Evolutionary conservation across 2,888 invertebrate genomes (phyloP), one percentile per base, ranked within the genome.

Genomic region (Cephalotes varians): DNA sequence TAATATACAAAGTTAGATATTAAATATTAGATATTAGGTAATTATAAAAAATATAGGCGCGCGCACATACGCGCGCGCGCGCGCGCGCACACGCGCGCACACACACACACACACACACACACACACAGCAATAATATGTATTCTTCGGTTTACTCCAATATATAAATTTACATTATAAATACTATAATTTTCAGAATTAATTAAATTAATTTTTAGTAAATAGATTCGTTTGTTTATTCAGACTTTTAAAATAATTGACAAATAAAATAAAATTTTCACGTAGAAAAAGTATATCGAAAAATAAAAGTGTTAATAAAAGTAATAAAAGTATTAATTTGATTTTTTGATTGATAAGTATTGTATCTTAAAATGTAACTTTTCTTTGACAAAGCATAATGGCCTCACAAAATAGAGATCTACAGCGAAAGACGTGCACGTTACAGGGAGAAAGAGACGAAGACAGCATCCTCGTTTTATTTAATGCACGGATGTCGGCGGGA

Each of bases 401-500:
- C 18, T 69, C 44, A 34, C 44, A 18, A 71, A 69, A 47, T 69
- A 69, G 12, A 21, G 18, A 6, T 10, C 12, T 4, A 56, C 12
- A 51, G 1, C 31, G 21, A 67, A 44, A 40, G 69, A 56, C 15
- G 34, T 67, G 44, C 56, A 58, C 12, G n/a, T 37, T 65, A 9
- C 47, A 40, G 40, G n/a, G 44, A 67, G 60, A 56, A 51, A 56
- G 54, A 69, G 25, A 60, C 31, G 60, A 76, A 85, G 86, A 74
- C 84, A 51, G 74, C 56, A 79, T 69, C 85, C 81, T 88, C 86
- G 88, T 87, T 88, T 88, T 83, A 82, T 84, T 82, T 76, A 84
- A 72, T 71, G 86, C 65, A 69, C 79, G 85, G 85, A 82, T 81
- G 84, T 86, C 85, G 86, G 76, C 83, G 86, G 87, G 87, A 91